Evolutionary conservation across 2,113 vertebrate genomes (phyloP).

Genomic region (Addax nasomaculatus): DNA sequence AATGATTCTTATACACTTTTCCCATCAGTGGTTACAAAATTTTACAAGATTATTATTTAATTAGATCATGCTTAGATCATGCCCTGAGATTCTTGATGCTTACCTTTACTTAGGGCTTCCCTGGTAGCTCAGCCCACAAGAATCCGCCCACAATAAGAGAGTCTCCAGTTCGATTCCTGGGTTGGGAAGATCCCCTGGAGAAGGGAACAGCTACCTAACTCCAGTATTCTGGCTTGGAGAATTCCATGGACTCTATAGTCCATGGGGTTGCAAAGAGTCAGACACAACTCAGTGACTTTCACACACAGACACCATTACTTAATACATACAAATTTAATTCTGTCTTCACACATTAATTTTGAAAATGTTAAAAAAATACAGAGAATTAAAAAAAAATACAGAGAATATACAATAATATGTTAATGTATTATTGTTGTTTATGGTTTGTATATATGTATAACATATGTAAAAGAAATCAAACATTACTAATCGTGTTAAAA

Average conservation of each 20-base stretch:
- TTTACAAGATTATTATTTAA: not conserved
- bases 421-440: not conserved
- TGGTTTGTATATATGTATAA: not conserved
- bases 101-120: not conserved
- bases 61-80: not conserved
- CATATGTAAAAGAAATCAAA: not conserved
- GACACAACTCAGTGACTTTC: not conserved
- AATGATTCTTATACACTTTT: not conserved
- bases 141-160: accelerated
- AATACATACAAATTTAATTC: not conserved
- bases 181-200: not conserved
- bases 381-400: not conserved
- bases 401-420: not conserved
- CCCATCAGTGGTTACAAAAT: not conserved
- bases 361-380: not conserved
- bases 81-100: not conserved
- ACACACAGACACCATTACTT: not conserved
- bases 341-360: not conserved
- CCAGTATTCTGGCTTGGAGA: not conserved
- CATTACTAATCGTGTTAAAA: not conserved
- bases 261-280: not conserved
- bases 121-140: not conserved
- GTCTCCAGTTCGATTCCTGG: not conserved
- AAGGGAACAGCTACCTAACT: not conserved
- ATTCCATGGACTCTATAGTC: not conserved